Percentiles rank a stretch among this genome's conserved stretches.
phyloP scores from a whole-genome alignment of 2,888 invertebrate species.

The Pseudanteris insignis region DNA sequence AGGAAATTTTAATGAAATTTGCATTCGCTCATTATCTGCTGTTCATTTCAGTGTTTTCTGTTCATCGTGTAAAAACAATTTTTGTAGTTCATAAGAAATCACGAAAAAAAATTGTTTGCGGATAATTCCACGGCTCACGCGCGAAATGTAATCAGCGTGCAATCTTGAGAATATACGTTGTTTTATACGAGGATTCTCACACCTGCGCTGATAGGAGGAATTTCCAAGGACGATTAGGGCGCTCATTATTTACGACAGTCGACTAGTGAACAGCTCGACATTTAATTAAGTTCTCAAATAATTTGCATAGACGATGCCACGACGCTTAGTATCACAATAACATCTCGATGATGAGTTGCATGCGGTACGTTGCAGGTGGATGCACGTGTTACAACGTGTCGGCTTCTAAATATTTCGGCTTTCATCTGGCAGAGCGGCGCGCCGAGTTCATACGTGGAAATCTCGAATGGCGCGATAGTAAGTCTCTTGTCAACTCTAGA shows the following conservation, averaged over 20 bases:
- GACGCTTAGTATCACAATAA: slow-evolving; percentile 52
- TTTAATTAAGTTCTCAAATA: slow-evolving; percentile 63
- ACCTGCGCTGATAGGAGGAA: slow-evolving; percentile 30
- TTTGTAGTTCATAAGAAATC: no score
- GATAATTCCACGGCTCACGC: slow-evolving; percentile 19
- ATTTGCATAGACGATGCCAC: slow-evolving; percentile 54
- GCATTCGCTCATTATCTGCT: no score
- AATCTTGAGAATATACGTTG: slow-evolving; percentile 35
- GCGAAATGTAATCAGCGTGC: slow-evolving; percentile 37
- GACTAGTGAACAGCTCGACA: slow-evolving; percentile 48
- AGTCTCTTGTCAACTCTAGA: slow-evolving; percentile 49
- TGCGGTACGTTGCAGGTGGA: slow-evolving; percentile 46
- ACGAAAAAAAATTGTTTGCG: no score
- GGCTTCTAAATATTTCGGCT: slow-evolving; percentile 36
- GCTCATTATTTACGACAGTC: slow-evolving; percentile 47
- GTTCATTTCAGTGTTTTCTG: no score
- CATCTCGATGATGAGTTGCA: slow-evolving; percentile 60
- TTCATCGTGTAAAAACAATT: no score
- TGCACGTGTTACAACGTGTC: slow-evolving; percentile 15
- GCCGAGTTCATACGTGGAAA: slow-evolving; percentile 8
- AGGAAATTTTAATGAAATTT: no score
- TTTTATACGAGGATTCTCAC: slow-evolving; percentile 40
- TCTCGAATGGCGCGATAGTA: slow-evolving; percentile 53
- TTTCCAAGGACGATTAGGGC: slow-evolving; percentile 47
- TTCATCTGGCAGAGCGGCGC: slow-evolving; percentile 12